Base-by-base conservation (phyloP, 1,140 invertebrate genomes). In the Cherax quadricarinatus region DNA sequence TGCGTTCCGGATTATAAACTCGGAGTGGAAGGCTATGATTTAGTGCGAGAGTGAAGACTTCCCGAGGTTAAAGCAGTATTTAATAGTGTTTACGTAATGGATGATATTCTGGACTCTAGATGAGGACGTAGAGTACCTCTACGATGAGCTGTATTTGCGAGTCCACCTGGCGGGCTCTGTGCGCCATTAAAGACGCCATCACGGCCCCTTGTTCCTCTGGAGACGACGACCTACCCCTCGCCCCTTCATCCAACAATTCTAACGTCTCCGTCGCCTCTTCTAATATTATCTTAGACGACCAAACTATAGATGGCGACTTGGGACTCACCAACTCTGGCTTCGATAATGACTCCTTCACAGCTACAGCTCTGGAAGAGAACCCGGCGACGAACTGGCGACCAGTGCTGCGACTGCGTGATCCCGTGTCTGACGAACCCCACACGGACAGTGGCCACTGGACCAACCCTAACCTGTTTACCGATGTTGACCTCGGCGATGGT, bases 401-500 rank as follows among this genome's bases (percentile, higher is more conserved):
- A 6, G 78, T 81, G 12, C 48, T 91, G 7, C 57, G 48, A 6
- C 81, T 91, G 41, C 89, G 79, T 12, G 75, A 91, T 41, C 82
- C 89, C n/a, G 53, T 86, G 48, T 85, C 88, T 14, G 49, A 90
- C 51, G 89, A 91, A 18, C 89, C 89, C 1, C 84, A 86, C 60
- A 51, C 51, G 14, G 89, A 86, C 83, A 86, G 60, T 41, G 84
- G 75, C 41, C 84, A 80, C 83, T 90, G 81, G 81, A 84, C 62
- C 81, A 84, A 84, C 81, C 81, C 82, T 10, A 78, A 51, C 6
- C 60, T n/a, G 48, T 86, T 86, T 75, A 81, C 82, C 41, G 89
- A 91, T 4, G 84, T 91, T 9, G 89, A 91, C 78, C 89, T 91
- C 5, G 89, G 89, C 57, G 89, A 91, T 66, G 89, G 88, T 4